A percentile compares a stretch with the other conserved stretches of the same genome.
These are phyloP conservation scores for Psylliodes chrysocephalus DNA, from an alignment of 2,888 invertebrate genomes.

Conservation along the genomic window DNA sequence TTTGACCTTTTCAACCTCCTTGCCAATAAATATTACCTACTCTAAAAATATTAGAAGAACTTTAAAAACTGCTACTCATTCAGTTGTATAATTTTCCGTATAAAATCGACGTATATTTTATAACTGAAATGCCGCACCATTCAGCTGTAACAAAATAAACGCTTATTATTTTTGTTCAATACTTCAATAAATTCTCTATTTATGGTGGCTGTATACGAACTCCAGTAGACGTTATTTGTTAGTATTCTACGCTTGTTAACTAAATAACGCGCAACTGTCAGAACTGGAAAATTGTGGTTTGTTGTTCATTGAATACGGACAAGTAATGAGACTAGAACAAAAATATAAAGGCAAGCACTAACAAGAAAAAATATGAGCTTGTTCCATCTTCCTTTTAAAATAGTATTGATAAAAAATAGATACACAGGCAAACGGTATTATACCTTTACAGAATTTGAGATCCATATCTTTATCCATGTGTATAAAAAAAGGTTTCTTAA, in stretches of 20 bases:
- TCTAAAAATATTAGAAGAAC: no score
- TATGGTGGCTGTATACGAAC: background rate
- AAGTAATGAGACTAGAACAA: background rate
- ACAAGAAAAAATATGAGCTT: background rate
- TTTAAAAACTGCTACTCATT: background rate
- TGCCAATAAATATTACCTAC: no score
- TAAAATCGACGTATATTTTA: background rate
- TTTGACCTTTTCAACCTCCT: no score
- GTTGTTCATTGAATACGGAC: constrained; percentile 1
- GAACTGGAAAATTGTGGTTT: constrained; percentile 10
- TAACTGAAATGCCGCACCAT: constrained; percentile 92
- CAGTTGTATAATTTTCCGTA: background rate
- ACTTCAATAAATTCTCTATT: constrained; percentile 29
- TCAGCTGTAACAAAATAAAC: constrained; percentile 79
- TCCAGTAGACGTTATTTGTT: background rate
- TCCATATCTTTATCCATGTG: no score
- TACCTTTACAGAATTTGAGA: no score
- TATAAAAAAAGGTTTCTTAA: no score
- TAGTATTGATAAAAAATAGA: no score
- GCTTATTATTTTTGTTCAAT: constrained; percentile 29
- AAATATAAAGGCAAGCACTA: background rate
- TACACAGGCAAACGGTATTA: no score
- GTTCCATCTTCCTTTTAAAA: no score
- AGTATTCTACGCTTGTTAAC: background rate
- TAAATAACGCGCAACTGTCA: background rate